Base-by-base conservation (phyloP, 2,888 invertebrate species). In the Desoria tigrina region DNA sequence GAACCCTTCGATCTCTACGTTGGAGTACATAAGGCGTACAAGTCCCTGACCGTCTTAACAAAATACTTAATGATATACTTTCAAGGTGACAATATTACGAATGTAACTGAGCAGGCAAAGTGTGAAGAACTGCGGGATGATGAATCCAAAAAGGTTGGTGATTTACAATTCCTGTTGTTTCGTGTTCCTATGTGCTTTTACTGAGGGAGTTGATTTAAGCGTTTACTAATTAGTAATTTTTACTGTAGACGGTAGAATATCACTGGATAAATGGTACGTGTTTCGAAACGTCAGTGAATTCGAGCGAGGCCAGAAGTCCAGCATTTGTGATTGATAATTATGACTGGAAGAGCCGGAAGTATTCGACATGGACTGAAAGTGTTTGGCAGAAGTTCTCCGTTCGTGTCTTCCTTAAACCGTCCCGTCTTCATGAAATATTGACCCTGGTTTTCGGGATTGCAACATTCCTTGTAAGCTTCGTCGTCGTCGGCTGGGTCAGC, bases 301-400 rank as follows among this genome's bases (percentile, higher is more conserved):
- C 85, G 72, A 88, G 88, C 45, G 81, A 84, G 70, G 92, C 92
- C 1, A 78, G 87, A 11, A 92, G 92, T 79, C 92, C 92, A n/a
- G 93, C 92, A 0, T 93, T 93, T 79, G 79, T 84, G 9, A 86
- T 88, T 72, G 80, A 85, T 72, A 90, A 85, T 77, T 92, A 92
- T 78, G 85, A 91, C 78, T 87, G 89, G 86, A 81, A 84, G 23
- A 90, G 90, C 0, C 88, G 88, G 16, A 74, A 83, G 76, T 94
- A 88, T 80, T 92, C 93, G 3, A 87, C 92, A 14, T 94, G 94
- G 94, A 88, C 92, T 23, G 94, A 94, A 83, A 92, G 92, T 0
- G 86, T 90, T 49, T 94, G 94, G 92, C 82, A 84, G 63, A 82
- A 84, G 62, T 84, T 91, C 76, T 86, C 84, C 76, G 87, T 90